Base-by-base conservation (phyloP, 2,113 vertebrate genomes). In the Dolichotis patagonum region DNA sequence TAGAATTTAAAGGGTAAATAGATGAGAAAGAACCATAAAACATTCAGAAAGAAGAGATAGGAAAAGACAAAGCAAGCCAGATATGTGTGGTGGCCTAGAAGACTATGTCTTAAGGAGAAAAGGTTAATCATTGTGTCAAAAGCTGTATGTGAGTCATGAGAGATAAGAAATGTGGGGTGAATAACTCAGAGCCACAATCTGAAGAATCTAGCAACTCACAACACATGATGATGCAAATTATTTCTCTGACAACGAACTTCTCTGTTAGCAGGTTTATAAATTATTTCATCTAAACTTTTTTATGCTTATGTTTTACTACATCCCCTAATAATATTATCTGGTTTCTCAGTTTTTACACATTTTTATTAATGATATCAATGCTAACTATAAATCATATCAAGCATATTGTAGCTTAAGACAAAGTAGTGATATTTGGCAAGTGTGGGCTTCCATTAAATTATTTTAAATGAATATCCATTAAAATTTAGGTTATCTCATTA, bases 301-400 rank as follows among this genome's bases (percentile, higher is more conserved):
- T 88, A 80, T 81, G 19, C 28, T 85, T 97, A n/a, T 81, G 41
- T 82, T 94, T 90, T 87, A 90, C 19, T 60, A 16, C 28, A 84
- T 65, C 19, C 26, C 10, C 77, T 91, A 85, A 88, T 46, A 89
- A 91, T 28, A 92, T 32, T 92, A 17, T 67, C 58, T 10, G 75
- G 5, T 43, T 92, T 94, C 30, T 82, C 62, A 89, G 26, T 17
- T 96, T 88, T 96, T 94, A 43, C 9, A 69, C 58, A 89, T 71
- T n/a, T 90, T 93, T 77, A 89, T 84, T 16, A 92, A 91, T 81
- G 88, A 63, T 16, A 90, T 16, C 69, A 16, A 71, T 71, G 46
- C 1, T 87, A 85, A 54, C 88, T 96, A 81, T 90, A 90, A 84
- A 69, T 90, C 28, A 62, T 62, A 87, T 62, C 81, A 63, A 41